Base-by-base conservation (phyloP, 2,797 vertebrate genomes). In the Protonibea diacanthus region DNA sequence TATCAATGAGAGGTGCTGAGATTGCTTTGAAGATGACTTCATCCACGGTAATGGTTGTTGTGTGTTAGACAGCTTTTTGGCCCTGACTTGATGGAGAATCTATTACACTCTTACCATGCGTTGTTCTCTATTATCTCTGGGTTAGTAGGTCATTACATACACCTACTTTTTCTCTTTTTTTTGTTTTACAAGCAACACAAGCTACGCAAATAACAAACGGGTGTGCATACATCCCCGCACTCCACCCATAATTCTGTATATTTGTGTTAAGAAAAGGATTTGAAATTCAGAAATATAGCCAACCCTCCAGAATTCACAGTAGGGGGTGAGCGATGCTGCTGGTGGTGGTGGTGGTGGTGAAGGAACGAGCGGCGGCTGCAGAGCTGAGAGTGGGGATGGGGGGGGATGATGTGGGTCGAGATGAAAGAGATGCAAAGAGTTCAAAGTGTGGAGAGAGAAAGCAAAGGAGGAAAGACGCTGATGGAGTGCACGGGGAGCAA, bases 1-100 rank as follows among this genome's bases (percentile, higher is more conserved):
- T 94, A 93, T 93, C 91, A 85, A 93, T 93, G 91, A 93, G 89
- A 88, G 84, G 77, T 88, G 85, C 85, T 76, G 84, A 81, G 89
- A 88, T 89, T 89, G 91, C 89, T 92, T 91, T 91, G 90, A 93
- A 82, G 87, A 90, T 69, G 84, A 89, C 91, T 90, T 90, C 78
- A 89, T 79, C 65, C 72, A 44, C 69, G 72, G 47, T 86, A 81
- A 78, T 84, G 80, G 67, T 59, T 77, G 82, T 61, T 78, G 69
- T 81, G 76, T 55, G 74, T 89, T 80, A 38, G 71, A 76, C 79
- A 66, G 82, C 48, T 73, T 52, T 78, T 84, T 52, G 27, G 76
- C 60, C 48, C 42, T 6, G 74, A 71, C 27, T 66, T 78, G 80
- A 84, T 81, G 56, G 33, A 56, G 75, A 86, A 84, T 80, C 76